Conservation (phyloP, 2,113 vertebrate species). For the Callithrix jacchus region DNA sequence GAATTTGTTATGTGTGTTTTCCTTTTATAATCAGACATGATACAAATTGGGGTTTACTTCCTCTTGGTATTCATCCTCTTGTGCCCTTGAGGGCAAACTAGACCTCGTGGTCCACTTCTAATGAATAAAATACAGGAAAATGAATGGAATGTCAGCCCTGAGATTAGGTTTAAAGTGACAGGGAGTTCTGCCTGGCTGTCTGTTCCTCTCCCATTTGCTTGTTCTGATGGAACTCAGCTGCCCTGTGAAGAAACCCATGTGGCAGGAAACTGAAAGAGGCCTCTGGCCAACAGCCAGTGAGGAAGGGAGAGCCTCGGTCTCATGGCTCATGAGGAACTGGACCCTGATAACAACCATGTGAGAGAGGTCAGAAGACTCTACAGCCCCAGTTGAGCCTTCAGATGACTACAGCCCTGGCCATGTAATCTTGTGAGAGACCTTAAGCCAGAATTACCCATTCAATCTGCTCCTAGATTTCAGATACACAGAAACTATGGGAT, state of each 20-base stretch:
- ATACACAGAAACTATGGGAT: not conserved
- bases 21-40: not conserved
- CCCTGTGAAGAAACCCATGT: not conserved
- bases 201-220: not conserved
- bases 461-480: not conserved
- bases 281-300: not conserved
- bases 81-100: not conserved
- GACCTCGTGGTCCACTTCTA: not conserved
- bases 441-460: not conserved
- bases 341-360: not conserved
- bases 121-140: not conserved
- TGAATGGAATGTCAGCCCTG: not conserved
- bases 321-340: not conserved
- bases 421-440: not conserved
- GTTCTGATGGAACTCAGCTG: not conserved
- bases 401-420: not conserved
- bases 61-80: not conserved
- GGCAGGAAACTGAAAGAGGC: not conserved
- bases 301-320: not conserved
- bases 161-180: not conserved
- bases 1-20: not conserved
- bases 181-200: not conserved
- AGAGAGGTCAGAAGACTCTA: not conserved
- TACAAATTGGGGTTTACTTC: not conserved
- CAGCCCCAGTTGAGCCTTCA: not conserved